Percentiles rank a stretch among this genome's conserved stretches.
Conservation (phyloP, 2,888 invertebrate genomes). For the Pollenia griseotomentosa region DNA sequence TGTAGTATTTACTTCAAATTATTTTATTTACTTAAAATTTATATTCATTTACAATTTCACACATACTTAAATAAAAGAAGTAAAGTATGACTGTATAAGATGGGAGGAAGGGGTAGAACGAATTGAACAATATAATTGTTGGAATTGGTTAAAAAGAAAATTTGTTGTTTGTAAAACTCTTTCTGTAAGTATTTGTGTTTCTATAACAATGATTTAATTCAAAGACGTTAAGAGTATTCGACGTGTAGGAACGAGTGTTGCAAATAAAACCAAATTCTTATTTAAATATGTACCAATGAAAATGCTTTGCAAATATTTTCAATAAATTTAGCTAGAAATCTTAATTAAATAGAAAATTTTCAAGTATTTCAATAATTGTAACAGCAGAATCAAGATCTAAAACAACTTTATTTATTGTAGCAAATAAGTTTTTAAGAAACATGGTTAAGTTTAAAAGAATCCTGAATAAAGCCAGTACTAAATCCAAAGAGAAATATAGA, state of each 20-base stretch:
- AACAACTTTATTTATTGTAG: slow-evolving; percentile 20
- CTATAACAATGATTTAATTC: slow-evolving; percentile 19
- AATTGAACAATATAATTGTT: slow-evolving; percentile 18
- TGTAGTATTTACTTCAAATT: slow-evolving; percentile 31
- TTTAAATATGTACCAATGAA: slow-evolving; percentile 21
- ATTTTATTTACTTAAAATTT: slow-evolving; percentile 65
- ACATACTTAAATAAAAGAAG: slow-evolving; percentile 41
- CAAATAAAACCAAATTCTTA: slow-evolving; percentile 40
- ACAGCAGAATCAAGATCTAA: neutral
- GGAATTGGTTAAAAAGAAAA: neutral
- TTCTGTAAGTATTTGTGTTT: neutral
- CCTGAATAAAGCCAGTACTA: neutral
- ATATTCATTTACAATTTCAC: slow-evolving; percentile 63
- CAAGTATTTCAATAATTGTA: slow-evolving; percentile 43
- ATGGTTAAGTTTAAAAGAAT: neutral
- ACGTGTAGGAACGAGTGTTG: neutral
- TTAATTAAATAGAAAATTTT: slow-evolving; percentile 45
- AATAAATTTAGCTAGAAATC: slow-evolving; percentile 36
- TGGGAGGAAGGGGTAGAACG: no score
- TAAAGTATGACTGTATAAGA: neutral
- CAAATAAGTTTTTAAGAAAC: slow-evolving; percentile 11
- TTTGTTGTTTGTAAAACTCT: neutral
- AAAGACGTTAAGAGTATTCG: slow-evolving; percentile 25
- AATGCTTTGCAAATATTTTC: slow-evolving; percentile 43
- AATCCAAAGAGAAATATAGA: no score